A percentile compares a stretch with the other conserved stretches of the same genome.
phyloP scores from a whole-genome alignment of 2,113 vertebrate species.

The Tiliqua scincoides region DNA sequence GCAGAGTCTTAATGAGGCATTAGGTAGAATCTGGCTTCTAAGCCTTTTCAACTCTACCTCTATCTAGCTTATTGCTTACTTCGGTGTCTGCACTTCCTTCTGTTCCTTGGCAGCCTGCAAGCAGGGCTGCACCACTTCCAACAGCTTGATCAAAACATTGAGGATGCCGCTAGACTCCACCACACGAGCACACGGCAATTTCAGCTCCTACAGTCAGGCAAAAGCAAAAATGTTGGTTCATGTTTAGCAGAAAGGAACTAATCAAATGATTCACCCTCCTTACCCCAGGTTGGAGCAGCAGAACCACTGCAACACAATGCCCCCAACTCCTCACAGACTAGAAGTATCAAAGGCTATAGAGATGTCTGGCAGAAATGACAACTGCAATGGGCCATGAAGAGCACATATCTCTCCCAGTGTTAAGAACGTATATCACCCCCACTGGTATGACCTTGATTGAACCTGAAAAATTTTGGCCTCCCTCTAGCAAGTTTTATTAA shows the following conservation, averaged over 20 bases:
- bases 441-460: too few relatives aligned
- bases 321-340: too few relatives aligned
- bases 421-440: too few relatives aligned
- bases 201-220: constrained; percentile 81
- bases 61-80: constrained; percentile 76
- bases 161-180: constrained; percentile 92
- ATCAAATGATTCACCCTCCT: background rate
- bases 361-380: too few relatives aligned
- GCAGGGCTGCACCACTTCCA: constrained; percentile 94
- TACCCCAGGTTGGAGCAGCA: background rate
- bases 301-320: background rate
- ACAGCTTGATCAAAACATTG: constrained; percentile 89
- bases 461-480: too few relatives aligned
- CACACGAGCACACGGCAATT: constrained; percentile 88
- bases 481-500: too few relatives aligned
- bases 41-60: background rate
- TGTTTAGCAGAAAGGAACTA: background rate
- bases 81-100: constrained; percentile 93
- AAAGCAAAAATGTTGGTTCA: background rate
- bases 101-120: constrained; percentile 93
- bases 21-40: background rate
- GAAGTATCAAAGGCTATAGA: too few relatives aligned
- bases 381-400: too few relatives aligned
- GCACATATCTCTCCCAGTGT: too few relatives aligned
- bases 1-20: background rate